Evolutionary conservation across 30 jellyfish, hydroid and myxozoan genomes (phyloP), one percentile per base, ranked within the genome.

Genomic region (Clytia hemisphaerica): DNA sequence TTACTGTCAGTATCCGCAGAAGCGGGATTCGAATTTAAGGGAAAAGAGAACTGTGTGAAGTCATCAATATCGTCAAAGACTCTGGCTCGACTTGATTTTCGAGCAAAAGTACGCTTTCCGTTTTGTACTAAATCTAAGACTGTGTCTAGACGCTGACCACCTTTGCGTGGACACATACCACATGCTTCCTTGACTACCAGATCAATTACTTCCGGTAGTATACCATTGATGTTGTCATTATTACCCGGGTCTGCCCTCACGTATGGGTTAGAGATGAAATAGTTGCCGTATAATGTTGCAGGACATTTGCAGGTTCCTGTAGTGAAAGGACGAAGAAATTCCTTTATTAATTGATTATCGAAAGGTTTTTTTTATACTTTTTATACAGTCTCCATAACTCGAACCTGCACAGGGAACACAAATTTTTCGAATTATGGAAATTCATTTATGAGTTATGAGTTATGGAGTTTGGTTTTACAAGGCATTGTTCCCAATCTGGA

Each of bases 301-400:
- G 70, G 70, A 22, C 70, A 57, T 57, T 57, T 57, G 44, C 70
- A 57, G 25, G 70, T 57, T 57, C 30, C 70, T 57, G 30, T 1
- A 22, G 14, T 22, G 16, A 46, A 9, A n/a, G n/a, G n/a, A n/a
- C n/a, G n/a, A n/a, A n/a, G n/a, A n/a, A n/a, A n/a, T n/a, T n/a
- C n/a, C n/a, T n/a, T n/a, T n/a, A n/a, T n/a, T n/a, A n/a, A n/a
- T n/a, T n/a, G n/a, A n/a, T n/a, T n/a, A n/a, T n/a, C n/a, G n/a
- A n/a, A n/a, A n/a, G n/a, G n/a, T n/a, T n/a, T n/a, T n/a, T n/a
- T n/a, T n/a, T n/a, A n/a, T n/a, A n/a, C n/a, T n/a, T n/a, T n/a
- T n/a, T n/a, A n/a, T n/a, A n/a, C n/a, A n/a, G n/a, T n/a, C n/a
- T n/a, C n/a, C n/a, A n/a, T n/a, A n/a, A n/a, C n/a, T n/a, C n/a